Conservation (phyloP, 2,888 invertebrate genomes). For the Agrochola litura region DNA sequence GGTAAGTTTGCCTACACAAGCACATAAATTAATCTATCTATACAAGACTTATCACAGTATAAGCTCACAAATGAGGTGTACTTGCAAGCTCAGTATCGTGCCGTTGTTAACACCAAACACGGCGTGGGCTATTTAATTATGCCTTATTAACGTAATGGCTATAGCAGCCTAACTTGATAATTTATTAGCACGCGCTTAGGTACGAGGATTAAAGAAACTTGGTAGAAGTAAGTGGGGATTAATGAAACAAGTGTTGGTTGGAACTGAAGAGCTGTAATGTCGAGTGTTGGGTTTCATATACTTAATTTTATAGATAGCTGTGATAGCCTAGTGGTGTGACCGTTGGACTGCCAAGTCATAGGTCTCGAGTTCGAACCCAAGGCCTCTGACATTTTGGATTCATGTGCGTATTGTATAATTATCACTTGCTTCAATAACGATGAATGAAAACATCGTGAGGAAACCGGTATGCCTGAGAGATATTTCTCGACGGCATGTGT, state of each 20-base stretch:
- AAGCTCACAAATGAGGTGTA: constrained; percentile 30
- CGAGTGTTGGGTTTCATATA: neutral
- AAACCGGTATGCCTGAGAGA: no score
- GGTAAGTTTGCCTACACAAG: neutral
- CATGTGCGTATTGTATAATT: no score
- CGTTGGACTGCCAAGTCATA: no score
- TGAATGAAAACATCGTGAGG: no score
- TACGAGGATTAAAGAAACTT: constrained; percentile 24
- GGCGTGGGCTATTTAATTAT: constrained; percentile 77
- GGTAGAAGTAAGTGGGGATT: constrained; percentile 14
- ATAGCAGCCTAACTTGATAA: constrained; percentile 63
- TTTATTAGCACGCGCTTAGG: constrained; percentile 64
- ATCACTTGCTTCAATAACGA: no score
- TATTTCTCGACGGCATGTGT: no score
- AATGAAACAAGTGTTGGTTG: neutral
- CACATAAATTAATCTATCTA: neutral
- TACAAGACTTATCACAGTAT: constrained; percentile 30
- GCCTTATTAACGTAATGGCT: constrained; percentile 76
- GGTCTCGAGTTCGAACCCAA: no score
- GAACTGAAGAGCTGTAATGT: neutral
- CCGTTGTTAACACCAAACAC: constrained; percentile 72
- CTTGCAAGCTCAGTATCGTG: constrained; percentile 44
- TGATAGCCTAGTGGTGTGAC: no score
- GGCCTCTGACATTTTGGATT: no score
- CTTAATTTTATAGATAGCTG: neutral